These are phyloP conservation scores for Perodicticus potto DNA, from an alignment of 2,797 vertebrate species.

Conservation along the genomic window DNA sequence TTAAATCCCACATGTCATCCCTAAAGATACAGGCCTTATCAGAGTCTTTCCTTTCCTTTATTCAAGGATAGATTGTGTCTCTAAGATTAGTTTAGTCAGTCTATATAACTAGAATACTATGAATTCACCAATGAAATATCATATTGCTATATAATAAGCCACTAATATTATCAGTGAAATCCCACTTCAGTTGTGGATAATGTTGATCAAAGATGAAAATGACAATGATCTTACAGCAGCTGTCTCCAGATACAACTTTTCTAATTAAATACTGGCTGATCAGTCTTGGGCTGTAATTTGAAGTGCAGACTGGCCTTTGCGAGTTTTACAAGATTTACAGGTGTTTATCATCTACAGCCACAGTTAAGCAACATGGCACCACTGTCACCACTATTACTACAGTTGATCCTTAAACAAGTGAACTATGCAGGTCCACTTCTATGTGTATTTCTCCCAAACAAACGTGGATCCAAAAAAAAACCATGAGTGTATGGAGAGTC, in stretches of 20 bases:
- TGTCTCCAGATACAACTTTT: neutral
- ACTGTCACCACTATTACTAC: neutral
- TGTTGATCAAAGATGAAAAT: conserved; percentile 17
- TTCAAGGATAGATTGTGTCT: neutral
- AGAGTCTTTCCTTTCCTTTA: neutral
- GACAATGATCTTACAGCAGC: neutral
- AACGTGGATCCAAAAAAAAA: neutral
- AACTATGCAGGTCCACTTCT: neutral
- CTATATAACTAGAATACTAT: neutral
- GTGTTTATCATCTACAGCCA: neutral
- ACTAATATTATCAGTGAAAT: neutral
- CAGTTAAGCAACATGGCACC: neutral
- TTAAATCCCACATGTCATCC: neutral
- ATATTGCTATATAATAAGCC: neutral
- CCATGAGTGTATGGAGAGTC: neutral
- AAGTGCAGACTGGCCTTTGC: neutral
- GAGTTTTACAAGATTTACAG: neutral
- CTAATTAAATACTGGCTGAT: neutral
- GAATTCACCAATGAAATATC: neutral
- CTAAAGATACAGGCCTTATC: neutral
- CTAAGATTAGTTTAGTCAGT: neutral
- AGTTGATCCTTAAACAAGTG: neutral
- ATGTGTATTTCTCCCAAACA: neutral
- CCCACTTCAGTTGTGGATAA: neutral
- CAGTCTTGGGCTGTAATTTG: neutral